These are phyloP conservation scores for Vulpes lagopus DNA, from an alignment of 2,113 vertebrate genomes.

Conservation along the genomic window DNA sequence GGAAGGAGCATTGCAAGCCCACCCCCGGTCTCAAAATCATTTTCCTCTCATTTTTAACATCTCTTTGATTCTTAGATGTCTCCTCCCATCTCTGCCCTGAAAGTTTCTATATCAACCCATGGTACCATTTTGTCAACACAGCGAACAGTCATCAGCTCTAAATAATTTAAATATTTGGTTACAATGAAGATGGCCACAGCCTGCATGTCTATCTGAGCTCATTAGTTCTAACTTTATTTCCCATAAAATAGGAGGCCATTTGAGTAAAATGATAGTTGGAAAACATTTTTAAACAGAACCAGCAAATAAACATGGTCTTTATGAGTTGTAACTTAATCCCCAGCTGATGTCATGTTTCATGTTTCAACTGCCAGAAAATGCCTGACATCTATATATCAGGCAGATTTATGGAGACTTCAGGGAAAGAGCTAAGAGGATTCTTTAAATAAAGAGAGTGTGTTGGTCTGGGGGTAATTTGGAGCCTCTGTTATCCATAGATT, in stretches of 20 bases:
- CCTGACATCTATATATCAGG: slow-evolving; percentile 75
- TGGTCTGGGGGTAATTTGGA: slow-evolving; percentile 67
- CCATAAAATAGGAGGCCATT: slow-evolving; percentile 77
- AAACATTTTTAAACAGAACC: slow-evolving; percentile 79
- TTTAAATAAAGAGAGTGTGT: slow-evolving; percentile 64
- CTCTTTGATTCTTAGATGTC: neutral
- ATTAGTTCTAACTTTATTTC: slow-evolving; percentile 75
- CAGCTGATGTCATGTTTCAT: slow-evolving; percentile 63
- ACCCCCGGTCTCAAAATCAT: too few species aligned
- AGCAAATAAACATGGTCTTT: slow-evolving; percentile 82
- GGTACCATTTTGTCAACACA: slow-evolving; percentile 20
- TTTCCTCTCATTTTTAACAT: neutral
- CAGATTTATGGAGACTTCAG: slow-evolving; percentile 76
- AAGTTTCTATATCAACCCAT: neutral
- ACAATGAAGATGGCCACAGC: slow-evolving; percentile 36
- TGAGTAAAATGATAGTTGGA: slow-evolving; percentile 76
- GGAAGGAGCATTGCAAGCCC: accelerated
- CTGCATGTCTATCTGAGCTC: slow-evolving; percentile 22
- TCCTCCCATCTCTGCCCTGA: neutral
- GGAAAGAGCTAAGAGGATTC: slow-evolving; percentile 66
- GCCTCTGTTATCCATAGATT: slow-evolving; percentile 26
- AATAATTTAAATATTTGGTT: slow-evolving; percentile 71
- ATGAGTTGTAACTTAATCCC: slow-evolving; percentile 77
- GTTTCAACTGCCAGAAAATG: slow-evolving; percentile 72
- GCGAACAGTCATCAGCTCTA: neutral